These are phyloP conservation scores for Eilema depressum DNA, from an alignment of 2,888 invertebrate species.

Conservation along the genomic window DNA sequence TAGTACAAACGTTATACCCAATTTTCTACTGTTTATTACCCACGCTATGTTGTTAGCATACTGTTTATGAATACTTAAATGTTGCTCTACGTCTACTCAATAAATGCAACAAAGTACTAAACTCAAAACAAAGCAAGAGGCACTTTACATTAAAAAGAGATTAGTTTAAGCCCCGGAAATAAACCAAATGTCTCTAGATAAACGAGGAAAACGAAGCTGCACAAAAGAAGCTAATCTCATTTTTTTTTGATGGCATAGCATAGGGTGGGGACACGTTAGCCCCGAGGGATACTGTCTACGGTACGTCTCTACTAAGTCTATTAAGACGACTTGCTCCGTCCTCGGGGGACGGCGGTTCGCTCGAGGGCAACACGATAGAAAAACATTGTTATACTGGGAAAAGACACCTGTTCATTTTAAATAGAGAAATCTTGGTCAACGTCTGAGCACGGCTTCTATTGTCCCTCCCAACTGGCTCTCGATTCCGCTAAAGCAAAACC, in stretches of 20 bases:
- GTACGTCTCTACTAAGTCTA: slow-evolving; percentile 83
- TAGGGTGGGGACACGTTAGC: slow-evolving; percentile 69
- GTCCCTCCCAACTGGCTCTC: slow-evolving; percentile 47
- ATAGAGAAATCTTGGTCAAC: slow-evolving; percentile 69
- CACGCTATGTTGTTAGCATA: slow-evolving; percentile 65
- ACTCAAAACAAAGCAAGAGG: slow-evolving; percentile 41
- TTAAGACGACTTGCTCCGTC: slow-evolving; percentile 80
- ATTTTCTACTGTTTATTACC: slow-evolving; percentile 64
- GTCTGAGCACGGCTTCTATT: slow-evolving; percentile 44
- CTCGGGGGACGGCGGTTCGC: slow-evolving; percentile 67
- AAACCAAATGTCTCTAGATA: slow-evolving; percentile 55
- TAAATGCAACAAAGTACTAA: slow-evolving; percentile 60
- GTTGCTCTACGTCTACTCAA: slow-evolving; percentile 53
- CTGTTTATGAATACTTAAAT: slow-evolving; percentile 72
- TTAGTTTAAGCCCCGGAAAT: slow-evolving; percentile 50
- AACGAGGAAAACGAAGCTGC: slow-evolving; percentile 59
- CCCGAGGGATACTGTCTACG: slow-evolving; percentile 75
- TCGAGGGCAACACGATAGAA: slow-evolving; percentile 71
- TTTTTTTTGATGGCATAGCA: slow-evolving; percentile 68
- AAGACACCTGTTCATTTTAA: slow-evolving; percentile 72
- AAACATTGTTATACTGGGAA: slow-evolving; percentile 78
- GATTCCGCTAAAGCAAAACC: no score
- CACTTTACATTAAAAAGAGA: slow-evolving; percentile 48
- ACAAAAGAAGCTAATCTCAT: slow-evolving; percentile 78
- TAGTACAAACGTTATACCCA: slow-evolving; percentile 55